phyloP scores from a whole-genome alignment of 2,797 vertebrate genomes.

The Paedocypris micromegethes region DNA sequence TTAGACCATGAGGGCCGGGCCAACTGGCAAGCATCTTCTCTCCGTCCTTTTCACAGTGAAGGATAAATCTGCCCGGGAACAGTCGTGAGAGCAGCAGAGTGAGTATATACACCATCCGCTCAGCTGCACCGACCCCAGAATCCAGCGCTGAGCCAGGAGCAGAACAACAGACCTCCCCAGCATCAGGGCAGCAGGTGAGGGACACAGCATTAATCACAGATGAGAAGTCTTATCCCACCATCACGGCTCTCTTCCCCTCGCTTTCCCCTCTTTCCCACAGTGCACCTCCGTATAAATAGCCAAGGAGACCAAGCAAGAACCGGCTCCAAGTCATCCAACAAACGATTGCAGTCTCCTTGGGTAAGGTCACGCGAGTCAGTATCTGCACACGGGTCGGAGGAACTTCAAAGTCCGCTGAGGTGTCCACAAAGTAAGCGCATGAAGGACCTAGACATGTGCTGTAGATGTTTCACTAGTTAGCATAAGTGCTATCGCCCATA shows the following conservation, averaged over 20 bases:
- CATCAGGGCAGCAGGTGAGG: constrained; percentile 31
- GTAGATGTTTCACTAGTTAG: too few relatives aligned
- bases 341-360: constrained; percentile 38
- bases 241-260: constrained; percentile 21
- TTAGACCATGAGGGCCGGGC: background rate
- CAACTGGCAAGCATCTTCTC: constrained; percentile 21
- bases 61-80: constrained; percentile 46
- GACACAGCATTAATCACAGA: constrained; percentile 42
- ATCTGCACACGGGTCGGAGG: constrained; percentile 10
- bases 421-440: background rate
- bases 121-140: background rate
- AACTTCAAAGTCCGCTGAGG: constrained; percentile 14
- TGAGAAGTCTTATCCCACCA: constrained; percentile 37
- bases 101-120: constrained; percentile 22
- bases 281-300: constrained; percentile 14
- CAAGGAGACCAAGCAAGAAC: constrained; percentile 3
- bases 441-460: too few relatives aligned
- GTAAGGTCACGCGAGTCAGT: constrained; percentile 31
- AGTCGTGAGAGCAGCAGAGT: constrained; percentile 28
- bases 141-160: background rate
- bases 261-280: constrained; percentile 24
- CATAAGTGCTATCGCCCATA: too few relatives aligned
- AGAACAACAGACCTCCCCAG: constrained; percentile 36
- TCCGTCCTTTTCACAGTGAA: constrained; percentile 33
- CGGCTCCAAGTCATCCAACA: constrained; percentile 7